A percentile compares a stretch with the other conserved stretches of the same genome.
Conservation (phyloP, 2,888 invertebrate species). For the Petrophora chlorosata region DNA sequence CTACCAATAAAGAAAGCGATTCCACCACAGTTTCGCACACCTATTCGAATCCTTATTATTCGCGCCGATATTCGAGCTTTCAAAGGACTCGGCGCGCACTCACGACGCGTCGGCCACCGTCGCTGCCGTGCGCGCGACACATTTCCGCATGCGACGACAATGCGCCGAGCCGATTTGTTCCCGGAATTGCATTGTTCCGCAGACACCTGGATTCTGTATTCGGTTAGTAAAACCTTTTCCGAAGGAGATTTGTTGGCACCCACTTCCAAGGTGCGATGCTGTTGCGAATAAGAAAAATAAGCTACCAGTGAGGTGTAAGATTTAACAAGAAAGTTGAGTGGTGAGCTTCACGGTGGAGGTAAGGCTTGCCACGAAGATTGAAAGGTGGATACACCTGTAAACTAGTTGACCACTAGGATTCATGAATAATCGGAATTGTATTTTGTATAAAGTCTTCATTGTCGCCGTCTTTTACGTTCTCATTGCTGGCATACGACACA, state of each 20-base stretch:
- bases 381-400: too few relatives aligned
- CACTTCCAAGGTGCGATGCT: constrained; percentile 24
- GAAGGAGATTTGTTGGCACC: constrained; percentile 57
- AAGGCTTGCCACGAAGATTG: too few relatives aligned
- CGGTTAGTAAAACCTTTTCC: constrained; percentile 60
- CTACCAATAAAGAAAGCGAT: too few relatives aligned
- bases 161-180: constrained; percentile 67
- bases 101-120: constrained; percentile 19
- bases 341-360: too few relatives aligned
- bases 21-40: not conserved
- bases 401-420: too few relatives aligned
- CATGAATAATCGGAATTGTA: too few relatives aligned
- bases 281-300: constrained; percentile 21
- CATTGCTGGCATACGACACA: too few relatives aligned
- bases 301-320: too few relatives aligned
- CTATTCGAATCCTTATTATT: constrained; percentile 7
- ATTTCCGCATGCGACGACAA: constrained; percentile 15
- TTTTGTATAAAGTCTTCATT: too few relatives aligned
- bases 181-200: constrained; percentile 73
- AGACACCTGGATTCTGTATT: constrained; percentile 77
- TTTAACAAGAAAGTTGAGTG: too few relatives aligned
- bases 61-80: constrained; percentile 9
- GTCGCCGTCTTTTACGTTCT: too few relatives aligned
- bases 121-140: constrained; percentile 27
- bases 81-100: constrained; percentile 18